Base-by-base conservation (phyloP, 2,797 vertebrate genomes). In the Phataginus tetradactyla region DNA sequence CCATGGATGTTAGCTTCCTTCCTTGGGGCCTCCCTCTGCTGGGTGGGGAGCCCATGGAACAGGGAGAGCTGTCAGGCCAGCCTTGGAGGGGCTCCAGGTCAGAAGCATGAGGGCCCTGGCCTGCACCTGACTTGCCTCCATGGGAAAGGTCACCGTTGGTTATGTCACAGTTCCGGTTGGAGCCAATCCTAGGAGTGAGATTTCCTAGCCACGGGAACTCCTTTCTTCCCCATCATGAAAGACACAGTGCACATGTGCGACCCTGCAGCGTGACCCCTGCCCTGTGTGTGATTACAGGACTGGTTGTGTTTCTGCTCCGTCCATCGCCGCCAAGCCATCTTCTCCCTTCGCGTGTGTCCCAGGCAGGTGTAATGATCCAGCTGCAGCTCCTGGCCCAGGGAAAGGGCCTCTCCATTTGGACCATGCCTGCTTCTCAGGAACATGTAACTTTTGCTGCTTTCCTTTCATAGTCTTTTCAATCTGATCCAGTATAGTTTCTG, bases 141-240 rank as follows among this genome's bases (percentile, higher is more conserved):
- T 0, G 0, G 45, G 25, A 51, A 59, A 78, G 29, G 17, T 17
- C 39, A 57, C 25, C 78, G 53, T 75, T 51, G 59, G 45, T 34
- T 17, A 69, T 86, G 4, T 64, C 63, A 71, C 37, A 49, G 1
- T 39, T 95, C n/a, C 84, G 49, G 18, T 57, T 77, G 63, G 68
- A 92, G 29, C 25, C 39, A 5, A 32, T 4, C 39, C 27, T 51
- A 29, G 29, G 64, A 91, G 90, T 66, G 25, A 86, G 77, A 13
- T 80, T 92, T 79, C 14, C 59, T 49, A 55, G 64, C 27, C 86
- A 68, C 32, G 3, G 37, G 88, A 95, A 81, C 3, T 17, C 27
- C 49, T 21, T 53, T n/a, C 23, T 53, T 57, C 42, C n/a, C 45
- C 2, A 1, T 79, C 32, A 45, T 49, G 39, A 68, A 75, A 63